A percentile compares a stretch with the other conserved stretches of the same genome.
Evolutionary conservation across 2,797 vertebrate genomes (phyloP).

Genomic region (Melanotaenia pygmaea): DNA sequence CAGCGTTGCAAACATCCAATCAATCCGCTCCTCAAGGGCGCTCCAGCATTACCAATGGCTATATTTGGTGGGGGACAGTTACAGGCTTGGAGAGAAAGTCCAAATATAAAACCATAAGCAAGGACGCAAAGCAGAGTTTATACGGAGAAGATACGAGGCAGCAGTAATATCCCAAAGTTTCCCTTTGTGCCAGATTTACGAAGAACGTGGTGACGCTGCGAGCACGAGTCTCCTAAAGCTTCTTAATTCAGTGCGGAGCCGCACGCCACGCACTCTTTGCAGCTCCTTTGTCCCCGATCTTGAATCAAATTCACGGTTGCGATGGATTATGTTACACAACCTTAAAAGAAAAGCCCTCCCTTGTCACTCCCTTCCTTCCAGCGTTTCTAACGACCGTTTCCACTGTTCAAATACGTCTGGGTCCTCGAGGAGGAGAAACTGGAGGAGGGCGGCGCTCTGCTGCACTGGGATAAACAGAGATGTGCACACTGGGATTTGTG

Average conservation of each 20-base stretch:
- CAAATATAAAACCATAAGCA: not conserved
- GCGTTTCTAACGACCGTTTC: slow-evolving; percentile 52
- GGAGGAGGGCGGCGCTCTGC: slow-evolving; percentile 23
- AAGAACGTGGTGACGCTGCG: slow-evolving; percentile 41
- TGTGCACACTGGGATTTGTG: slow-evolving; percentile 71
- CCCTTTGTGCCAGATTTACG: slow-evolving; percentile 10
- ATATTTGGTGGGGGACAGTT: slow-evolving; percentile 74
- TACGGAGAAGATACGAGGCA: not conserved
- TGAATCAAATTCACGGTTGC: slow-evolving; percentile 9
- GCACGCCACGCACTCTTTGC: slow-evolving; percentile 3
- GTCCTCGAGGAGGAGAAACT: slow-evolving; percentile 10
- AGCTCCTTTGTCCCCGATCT: slow-evolving; percentile 41
- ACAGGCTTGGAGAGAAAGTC: slow-evolving; percentile 39
- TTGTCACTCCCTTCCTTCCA: slow-evolving; percentile 62
- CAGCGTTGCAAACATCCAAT: slow-evolving; percentile 44
- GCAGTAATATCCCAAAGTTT: slow-evolving; percentile 14
- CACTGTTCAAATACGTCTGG: slow-evolving; percentile 32
- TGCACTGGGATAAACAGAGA: slow-evolving; percentile 51
- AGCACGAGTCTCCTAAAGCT: slow-evolving; percentile 61
- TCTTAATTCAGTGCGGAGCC: slow-evolving; percentile 59
- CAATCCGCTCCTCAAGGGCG: slow-evolving; percentile 48
- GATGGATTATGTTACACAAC: slow-evolving; percentile 57
- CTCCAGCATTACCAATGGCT: slow-evolving; percentile 61
- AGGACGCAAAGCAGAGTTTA: not conserved
- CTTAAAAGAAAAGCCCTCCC: slow-evolving; percentile 1